A percentile compares a stretch with the other conserved stretches of the same genome.
These are phyloP conservation scores for Cecropterus lyciades DNA, from an alignment of 1,140 invertebrate species.

Conservation along the genomic window DNA sequence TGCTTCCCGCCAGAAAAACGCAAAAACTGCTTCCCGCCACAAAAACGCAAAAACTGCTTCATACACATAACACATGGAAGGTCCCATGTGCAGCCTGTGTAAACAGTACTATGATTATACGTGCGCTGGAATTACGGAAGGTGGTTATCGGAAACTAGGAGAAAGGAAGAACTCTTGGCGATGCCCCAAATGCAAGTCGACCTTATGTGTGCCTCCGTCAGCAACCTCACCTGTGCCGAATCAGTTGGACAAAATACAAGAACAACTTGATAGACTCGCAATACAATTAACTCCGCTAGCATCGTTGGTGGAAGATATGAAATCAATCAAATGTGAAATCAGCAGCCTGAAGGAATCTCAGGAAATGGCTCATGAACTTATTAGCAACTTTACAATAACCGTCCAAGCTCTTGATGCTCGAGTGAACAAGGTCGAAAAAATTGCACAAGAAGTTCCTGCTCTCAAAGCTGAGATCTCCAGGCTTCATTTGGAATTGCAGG, in stretches of 20 bases:
- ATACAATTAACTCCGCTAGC: conserved; percentile 37
- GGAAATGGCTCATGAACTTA: conserved; percentile 37
- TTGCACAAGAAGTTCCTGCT: conserved; percentile 1
- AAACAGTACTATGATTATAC: conserved; percentile 8
- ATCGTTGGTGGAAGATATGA: conserved; percentile 39
- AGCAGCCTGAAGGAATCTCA: conserved; percentile 33
- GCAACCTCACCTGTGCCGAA: conserved; percentile 9
- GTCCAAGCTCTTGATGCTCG: conserved; percentile 28
- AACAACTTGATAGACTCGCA: conserved; percentile 31
- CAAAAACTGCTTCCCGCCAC: too few relatives aligned
- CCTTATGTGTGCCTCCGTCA: background rate
- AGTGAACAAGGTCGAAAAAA: conserved; percentile 32
- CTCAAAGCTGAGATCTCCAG: conserved; percentile 22
- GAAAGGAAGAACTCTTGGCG: conserved; percentile 18
- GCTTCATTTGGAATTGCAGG: conserved; percentile 28
- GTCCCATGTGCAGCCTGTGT: conserved; percentile 4
- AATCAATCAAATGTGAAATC: conserved; percentile 40
- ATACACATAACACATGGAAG: conserved; percentile 1
- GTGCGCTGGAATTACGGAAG: conserved; percentile 16
- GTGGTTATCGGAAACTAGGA: conserved; percentile 18
- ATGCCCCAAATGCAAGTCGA: conserved; percentile 1
- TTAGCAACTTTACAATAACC: conserved; percentile 31
- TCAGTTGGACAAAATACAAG: conserved; percentile 35
- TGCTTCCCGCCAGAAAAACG: too few relatives aligned
- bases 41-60: too few relatives aligned